Evolutionary conservation across 2,888 invertebrate genomes (phyloP).

Genomic region (Dysmachus trigonus): DNA sequence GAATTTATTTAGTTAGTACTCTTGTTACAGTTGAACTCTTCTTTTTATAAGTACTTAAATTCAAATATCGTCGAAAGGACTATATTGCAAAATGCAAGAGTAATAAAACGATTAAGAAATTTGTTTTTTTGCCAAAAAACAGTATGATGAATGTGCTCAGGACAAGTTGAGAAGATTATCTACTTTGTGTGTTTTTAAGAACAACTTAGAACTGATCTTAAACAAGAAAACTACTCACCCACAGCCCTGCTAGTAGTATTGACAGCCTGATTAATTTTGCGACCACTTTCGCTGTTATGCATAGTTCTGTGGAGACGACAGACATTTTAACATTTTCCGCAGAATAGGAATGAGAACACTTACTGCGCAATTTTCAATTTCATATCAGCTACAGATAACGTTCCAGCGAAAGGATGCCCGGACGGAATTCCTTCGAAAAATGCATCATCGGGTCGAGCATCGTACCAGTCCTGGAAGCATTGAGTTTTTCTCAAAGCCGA

Average conservation of each 20-base stretch:
- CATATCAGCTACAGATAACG: constrained; percentile 93
- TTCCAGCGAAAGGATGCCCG: constrained; percentile 94
- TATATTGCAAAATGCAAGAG: no score
- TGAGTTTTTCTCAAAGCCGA: constrained; percentile 86
- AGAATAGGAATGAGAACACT: constrained; percentile 62
- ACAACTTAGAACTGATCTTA: no score
- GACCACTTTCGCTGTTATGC: constrained; percentile 92
- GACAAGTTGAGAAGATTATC: no score
- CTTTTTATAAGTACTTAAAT: no score
- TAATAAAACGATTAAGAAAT: no score
- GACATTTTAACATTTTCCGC: background rate
- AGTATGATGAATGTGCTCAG: no score
- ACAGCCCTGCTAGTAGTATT: constrained; percentile 91
- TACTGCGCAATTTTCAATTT: constrained; percentile 90
- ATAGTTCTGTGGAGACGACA: constrained; percentile 75
- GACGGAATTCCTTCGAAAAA: constrained; percentile 76
- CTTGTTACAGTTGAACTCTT: no score
- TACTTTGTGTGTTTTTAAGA: no score
- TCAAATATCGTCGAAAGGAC: no score
- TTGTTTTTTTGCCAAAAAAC: no score
- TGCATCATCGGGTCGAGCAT: constrained; percentile 70
- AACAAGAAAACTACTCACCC: constrained; percentile 60
- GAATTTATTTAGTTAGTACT: no score
- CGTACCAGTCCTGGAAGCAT: constrained; percentile 86
- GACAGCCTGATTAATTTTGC: constrained; percentile 93